Evolutionary conservation across 2,113 vertebrate species (phyloP).

Genomic region (Xerus inauris): DNA sequence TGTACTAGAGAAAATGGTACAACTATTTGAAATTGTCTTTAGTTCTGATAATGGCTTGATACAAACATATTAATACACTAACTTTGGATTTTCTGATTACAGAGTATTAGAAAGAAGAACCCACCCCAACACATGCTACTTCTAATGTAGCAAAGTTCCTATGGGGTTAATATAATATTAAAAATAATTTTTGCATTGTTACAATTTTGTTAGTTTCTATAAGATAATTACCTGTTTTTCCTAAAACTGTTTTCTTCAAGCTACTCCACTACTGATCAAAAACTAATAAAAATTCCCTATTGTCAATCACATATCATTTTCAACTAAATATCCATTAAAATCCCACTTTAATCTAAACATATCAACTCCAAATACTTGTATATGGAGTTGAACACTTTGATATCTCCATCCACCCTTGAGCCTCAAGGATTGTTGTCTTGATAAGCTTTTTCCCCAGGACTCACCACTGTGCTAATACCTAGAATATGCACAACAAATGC

Average conservation of each 20-base stretch:
- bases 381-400: neutral
- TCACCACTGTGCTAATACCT: neutral
- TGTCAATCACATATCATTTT: neutral
- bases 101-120: neutral
- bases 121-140: neutral
- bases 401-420: neutral
- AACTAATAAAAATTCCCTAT: conserved; percentile 3
- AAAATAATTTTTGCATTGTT: neutral
- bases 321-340: conserved; percentile 7
- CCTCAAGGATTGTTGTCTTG: neutral
- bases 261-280: neutral
- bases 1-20: neutral
- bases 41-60: neutral
- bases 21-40: neutral
- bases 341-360: neutral
- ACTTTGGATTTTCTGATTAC: neutral
- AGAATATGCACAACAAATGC: neutral
- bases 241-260: neutral
- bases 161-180: neutral
- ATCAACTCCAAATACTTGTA: neutral
- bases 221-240: neutral
- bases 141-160: neutral
- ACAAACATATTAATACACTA: neutral
- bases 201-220: conserved; percentile 2
- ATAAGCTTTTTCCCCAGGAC: neutral